These are phyloP conservation scores for Choloepus hoffmanni DNA, from an alignment of 2,113 vertebrate genomes.

Conservation along the genomic window DNA sequence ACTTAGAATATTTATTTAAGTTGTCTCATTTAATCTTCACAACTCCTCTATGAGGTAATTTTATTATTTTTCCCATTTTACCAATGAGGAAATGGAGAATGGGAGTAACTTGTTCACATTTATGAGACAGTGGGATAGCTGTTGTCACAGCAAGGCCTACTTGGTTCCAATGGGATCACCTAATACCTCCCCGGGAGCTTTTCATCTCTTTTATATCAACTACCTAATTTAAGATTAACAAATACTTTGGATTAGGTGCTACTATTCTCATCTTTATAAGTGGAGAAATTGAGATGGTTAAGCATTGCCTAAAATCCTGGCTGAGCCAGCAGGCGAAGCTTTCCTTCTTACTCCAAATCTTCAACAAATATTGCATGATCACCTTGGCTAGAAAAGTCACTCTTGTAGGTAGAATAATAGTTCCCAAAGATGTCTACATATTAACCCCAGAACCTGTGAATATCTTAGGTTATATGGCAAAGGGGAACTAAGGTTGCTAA, in stretches of 20 bases:
- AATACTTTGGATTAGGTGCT: neutral
- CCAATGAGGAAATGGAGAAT: neutral
- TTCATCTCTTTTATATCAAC: neutral
- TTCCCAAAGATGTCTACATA: too few species aligned
- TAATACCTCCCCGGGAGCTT: fast-evolving
- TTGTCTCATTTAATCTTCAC: neutral
- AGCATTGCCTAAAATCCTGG: fast-evolving
- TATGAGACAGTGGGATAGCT: neutral
- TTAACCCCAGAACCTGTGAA: too few species aligned
- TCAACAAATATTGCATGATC: neutral
- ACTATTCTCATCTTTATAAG: neutral
- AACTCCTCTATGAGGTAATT: neutral
- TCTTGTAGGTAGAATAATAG: too few species aligned
- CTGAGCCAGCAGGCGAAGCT: neutral
- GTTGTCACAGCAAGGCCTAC: neutral
- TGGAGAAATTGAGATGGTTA: neutral
- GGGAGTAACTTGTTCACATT: neutral
- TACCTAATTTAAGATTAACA: too few species aligned
- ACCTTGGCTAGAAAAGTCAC: neutral
- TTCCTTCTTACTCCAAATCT: neutral
- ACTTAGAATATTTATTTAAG: neutral
- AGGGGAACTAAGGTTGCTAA: too few species aligned
- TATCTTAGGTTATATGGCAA: too few species aligned
- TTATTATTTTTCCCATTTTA: neutral
- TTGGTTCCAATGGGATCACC: fast-evolving